A percentile compares a stretch with the other conserved stretches of the same genome.
Conservation (phyloP, 1,140 invertebrate genomes). For the Ditylenchus dipsaci region DNA sequence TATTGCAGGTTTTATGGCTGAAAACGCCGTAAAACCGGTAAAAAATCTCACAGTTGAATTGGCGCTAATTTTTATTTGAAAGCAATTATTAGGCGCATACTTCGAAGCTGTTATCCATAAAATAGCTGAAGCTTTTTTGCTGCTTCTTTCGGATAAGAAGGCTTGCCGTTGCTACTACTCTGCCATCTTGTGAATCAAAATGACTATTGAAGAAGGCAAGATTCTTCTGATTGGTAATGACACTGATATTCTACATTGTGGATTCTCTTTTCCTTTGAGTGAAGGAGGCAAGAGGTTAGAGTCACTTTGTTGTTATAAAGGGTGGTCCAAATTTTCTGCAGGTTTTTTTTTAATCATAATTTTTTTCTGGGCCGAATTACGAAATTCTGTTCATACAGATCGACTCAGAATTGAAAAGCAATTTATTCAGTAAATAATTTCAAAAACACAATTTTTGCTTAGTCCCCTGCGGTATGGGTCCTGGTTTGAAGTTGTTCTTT, state of each 20-base stretch:
- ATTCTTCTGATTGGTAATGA: slow-evolving; percentile 55
- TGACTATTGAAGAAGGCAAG: slow-evolving; percentile 36
- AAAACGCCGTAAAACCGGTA: too few species aligned
- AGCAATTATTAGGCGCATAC: background rate
- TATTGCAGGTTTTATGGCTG: too few species aligned
- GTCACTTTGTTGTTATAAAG: too few species aligned
- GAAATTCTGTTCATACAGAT: too few species aligned
- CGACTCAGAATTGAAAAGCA: too few species aligned
- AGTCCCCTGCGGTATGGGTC: too few species aligned
- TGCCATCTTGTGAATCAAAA: background rate
- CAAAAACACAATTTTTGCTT: too few species aligned
- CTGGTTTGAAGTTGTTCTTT: too few species aligned
- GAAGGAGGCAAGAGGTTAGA: slow-evolving; percentile 51
- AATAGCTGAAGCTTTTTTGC: background rate
- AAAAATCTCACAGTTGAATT: background rate
- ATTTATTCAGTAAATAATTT: too few species aligned
- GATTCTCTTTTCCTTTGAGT: slow-evolving; percentile 47
- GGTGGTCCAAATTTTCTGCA: slow-evolving; percentile 3
- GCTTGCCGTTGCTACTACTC: too few species aligned
- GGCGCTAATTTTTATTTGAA: background rate
- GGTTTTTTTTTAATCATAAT: background rate
- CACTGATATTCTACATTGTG: slow-evolving; percentile 52
- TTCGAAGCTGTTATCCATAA: background rate
- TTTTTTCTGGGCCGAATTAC: too few species aligned
- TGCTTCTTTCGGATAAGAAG: too few species aligned